Percentiles rank a stretch among this genome's conserved stretches.
Conservation (phyloP, 2,797 vertebrate species). For the Gallinago stenura region DNA sequence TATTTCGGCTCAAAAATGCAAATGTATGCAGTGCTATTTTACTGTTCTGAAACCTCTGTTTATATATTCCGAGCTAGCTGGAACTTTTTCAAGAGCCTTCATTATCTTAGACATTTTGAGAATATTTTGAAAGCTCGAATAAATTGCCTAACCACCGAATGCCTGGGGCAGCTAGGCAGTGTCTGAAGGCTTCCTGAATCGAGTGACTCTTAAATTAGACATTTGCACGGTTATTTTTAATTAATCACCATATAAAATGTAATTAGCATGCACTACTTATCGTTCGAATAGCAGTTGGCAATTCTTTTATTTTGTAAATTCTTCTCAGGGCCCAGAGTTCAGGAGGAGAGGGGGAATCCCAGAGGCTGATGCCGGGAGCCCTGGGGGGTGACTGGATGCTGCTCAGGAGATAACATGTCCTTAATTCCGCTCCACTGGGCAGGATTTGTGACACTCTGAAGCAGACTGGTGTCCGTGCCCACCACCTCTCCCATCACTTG, state of each 20-base stretch:
- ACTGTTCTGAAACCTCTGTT: conserved; percentile 67
- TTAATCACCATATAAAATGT: conserved; percentile 74
- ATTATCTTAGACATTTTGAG: conserved; percentile 72
- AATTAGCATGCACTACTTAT: conserved; percentile 74
- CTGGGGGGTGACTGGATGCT: conserved; percentile 31
- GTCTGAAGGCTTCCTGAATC: conserved; percentile 58
- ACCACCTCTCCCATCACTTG: background rate
- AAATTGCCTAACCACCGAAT: conserved; percentile 68
- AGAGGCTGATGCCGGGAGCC: conserved; percentile 53
- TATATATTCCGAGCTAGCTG: conserved; percentile 71
- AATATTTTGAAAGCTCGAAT: conserved; percentile 76
- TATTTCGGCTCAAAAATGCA: conserved; percentile 68
- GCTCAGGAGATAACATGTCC: background rate
- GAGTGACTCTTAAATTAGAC: conserved; percentile 68
- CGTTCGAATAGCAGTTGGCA: conserved; percentile 67
- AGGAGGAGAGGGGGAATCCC: conserved; percentile 32
- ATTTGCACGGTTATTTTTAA: conserved; percentile 74
- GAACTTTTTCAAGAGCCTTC: conserved; percentile 76
- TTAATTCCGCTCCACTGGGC: background rate
- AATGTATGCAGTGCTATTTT: conserved; percentile 75
- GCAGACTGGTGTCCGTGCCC: background rate
- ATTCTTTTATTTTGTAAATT: conserved; percentile 55
- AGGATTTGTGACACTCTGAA: background rate
- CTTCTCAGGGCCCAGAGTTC: conserved; percentile 3
- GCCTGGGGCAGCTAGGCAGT: conserved; percentile 40